These are phyloP conservation scores for Gnathonemus echidnorhynchus DNA, from an alignment of 2,113 vertebrate species.

Conservation along the genomic window DNA sequence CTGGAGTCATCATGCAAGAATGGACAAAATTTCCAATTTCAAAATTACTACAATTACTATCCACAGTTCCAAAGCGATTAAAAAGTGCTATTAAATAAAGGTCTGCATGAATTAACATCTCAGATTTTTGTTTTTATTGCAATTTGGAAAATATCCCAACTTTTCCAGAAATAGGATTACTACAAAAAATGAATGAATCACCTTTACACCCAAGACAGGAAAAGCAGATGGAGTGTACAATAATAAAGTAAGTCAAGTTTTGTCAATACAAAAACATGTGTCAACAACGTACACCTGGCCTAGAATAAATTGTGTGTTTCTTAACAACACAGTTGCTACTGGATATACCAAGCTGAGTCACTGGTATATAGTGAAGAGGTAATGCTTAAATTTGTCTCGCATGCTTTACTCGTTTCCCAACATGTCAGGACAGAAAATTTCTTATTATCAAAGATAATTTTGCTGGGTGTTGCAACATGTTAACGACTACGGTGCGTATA, in stretches of 20 bases:
- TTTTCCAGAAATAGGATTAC: neutral
- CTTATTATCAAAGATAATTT: neutral
- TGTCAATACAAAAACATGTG: neutral
- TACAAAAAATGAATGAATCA: neutral
- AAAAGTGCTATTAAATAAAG: no score
- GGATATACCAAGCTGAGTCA: neutral
- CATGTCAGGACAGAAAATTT: neutral
- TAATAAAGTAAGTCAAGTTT: neutral
- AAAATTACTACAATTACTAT: no score
- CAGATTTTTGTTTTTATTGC: no score
- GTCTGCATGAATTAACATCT: no score
- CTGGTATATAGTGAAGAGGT: neutral
- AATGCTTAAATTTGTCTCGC: neutral
- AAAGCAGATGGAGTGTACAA: neutral
- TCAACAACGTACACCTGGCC: neutral
- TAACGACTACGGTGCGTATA: neutral
- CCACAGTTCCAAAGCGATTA: no score
- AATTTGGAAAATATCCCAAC: no score
- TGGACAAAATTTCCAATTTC: no score
- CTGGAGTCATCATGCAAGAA: no score
- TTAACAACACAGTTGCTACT: neutral
- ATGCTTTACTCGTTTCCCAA: neutral
- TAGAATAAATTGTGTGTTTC: slow-evolving; percentile 19
- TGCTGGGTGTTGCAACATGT: neutral
- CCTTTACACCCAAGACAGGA: neutral